phyloP scores from a whole-genome alignment of 2,888 invertebrate genomes.

The Aelia acuminata region DNA sequence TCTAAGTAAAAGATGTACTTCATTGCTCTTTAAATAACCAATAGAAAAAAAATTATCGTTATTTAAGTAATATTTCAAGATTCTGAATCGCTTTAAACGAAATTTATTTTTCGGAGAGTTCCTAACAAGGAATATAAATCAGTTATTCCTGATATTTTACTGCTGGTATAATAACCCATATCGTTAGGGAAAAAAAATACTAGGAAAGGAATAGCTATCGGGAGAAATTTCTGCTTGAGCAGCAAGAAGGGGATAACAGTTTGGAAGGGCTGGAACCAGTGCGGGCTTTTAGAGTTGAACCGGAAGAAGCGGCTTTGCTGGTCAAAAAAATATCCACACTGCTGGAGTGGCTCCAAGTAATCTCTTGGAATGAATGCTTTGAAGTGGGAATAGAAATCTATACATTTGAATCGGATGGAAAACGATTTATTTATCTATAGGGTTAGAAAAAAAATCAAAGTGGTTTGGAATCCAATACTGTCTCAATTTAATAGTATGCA shows the following conservation, averaged over 20 bases:
- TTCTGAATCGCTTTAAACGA: neutral
- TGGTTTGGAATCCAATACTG: neutral
- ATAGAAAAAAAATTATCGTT: too few relatives aligned
- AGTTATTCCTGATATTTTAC: neutral
- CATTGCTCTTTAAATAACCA: too few relatives aligned
- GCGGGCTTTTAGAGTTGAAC: slow-evolving; percentile 23
- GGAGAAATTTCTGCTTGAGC: neutral
- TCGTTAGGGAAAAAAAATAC: neutral
- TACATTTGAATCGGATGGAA: neutral
- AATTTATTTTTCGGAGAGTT: neutral
- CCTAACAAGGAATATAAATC: neutral
- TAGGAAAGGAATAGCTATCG: neutral
- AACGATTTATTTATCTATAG: slow-evolving; percentile 1
- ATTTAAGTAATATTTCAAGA: too few relatives aligned
- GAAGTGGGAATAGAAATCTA: neutral
- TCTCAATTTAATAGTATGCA: neutral
- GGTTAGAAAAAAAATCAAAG: neutral
- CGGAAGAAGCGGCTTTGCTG: slow-evolving; percentile 32
- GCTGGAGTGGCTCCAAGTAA: neutral
- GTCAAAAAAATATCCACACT: slow-evolving; percentile 33
- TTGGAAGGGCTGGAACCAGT: neutral
- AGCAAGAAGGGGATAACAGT: slow-evolving; percentile 9
- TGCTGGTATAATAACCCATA: neutral
- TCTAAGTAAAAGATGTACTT: too few relatives aligned
- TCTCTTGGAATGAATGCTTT: neutral